These are phyloP conservation scores for Gymnothorax reevesii DNA, from an alignment of 2,797 vertebrate species.

Conservation along the genomic window DNA sequence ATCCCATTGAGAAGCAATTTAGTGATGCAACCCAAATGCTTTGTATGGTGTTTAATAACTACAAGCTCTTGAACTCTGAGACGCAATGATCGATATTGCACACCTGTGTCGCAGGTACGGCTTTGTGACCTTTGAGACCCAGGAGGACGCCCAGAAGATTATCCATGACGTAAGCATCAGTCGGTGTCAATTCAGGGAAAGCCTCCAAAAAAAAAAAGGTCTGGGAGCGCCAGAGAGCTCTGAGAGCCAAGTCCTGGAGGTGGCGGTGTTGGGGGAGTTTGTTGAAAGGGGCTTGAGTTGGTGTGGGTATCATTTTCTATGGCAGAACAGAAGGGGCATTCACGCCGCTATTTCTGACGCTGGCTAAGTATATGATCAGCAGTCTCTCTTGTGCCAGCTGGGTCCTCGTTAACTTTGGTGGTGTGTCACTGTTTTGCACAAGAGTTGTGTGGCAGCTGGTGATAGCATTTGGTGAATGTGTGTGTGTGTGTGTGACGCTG, in stretches of 20 bases:
- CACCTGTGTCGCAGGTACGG: conserved; percentile 76
- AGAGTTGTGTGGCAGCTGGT: background rate
- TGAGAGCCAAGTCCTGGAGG: background rate
- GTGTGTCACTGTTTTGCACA: background rate
- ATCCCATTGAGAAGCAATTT: no score
- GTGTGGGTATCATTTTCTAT: background rate
- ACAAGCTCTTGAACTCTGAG: no score
- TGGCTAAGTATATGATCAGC: background rate
- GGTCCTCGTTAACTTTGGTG: background rate
- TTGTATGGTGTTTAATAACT: no score
- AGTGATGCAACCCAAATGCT: no score
- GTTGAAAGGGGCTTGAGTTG: no score
- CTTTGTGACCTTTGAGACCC: conserved; percentile 84
- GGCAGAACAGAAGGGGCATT: background rate
- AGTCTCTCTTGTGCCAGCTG: background rate
- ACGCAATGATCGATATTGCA: background rate
- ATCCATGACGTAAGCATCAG: conserved; percentile 68
- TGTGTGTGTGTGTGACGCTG: background rate
- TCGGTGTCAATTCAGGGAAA: background rate
- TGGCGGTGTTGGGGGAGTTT: background rate
- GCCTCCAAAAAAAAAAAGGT: background rate
- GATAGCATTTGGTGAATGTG: background rate
- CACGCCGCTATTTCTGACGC: background rate
- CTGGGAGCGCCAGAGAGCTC: background rate
- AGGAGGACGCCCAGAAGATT: conserved; percentile 83